phyloP scores from a whole-genome alignment of 2,797 vertebrate species.

The Meriones psammophilus region DNA sequence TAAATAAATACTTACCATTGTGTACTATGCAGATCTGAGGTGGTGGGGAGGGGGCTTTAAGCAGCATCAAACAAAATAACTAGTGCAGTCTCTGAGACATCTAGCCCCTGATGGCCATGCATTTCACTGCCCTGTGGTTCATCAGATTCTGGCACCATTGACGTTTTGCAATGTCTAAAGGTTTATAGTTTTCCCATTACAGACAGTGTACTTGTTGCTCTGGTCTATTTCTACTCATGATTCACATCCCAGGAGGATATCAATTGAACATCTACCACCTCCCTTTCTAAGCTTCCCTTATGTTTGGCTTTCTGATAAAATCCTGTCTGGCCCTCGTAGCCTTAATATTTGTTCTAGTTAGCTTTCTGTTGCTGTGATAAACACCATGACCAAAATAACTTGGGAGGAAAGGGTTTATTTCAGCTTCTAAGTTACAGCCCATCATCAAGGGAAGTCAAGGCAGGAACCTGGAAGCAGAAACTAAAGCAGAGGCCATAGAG shows the following conservation, averaged over 20 bases:
- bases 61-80: neutral
- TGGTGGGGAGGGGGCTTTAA: neutral
- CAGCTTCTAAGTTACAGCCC: neutral
- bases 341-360: neutral
- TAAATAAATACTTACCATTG: neutral
- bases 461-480: neutral
- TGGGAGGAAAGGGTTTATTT: neutral
- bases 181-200: neutral
- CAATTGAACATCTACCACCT: neutral
- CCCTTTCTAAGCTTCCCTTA: neutral
- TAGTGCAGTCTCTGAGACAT: neutral
- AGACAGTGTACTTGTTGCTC: neutral
- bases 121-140: neutral
- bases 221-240: neutral
- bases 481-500: neutral
- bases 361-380: no score
- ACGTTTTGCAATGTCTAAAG: neutral
- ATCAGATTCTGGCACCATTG: constrained; percentile 4
- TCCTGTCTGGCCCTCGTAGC: neutral
- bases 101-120: neutral
- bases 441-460: neutral
- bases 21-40: neutral
- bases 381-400: neutral
- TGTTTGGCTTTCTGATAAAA: neutral
- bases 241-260: neutral